Evolutionary conservation across 2,113 vertebrate genomes (phyloP).

Genomic region (Oreocharis arfaki): DNA sequence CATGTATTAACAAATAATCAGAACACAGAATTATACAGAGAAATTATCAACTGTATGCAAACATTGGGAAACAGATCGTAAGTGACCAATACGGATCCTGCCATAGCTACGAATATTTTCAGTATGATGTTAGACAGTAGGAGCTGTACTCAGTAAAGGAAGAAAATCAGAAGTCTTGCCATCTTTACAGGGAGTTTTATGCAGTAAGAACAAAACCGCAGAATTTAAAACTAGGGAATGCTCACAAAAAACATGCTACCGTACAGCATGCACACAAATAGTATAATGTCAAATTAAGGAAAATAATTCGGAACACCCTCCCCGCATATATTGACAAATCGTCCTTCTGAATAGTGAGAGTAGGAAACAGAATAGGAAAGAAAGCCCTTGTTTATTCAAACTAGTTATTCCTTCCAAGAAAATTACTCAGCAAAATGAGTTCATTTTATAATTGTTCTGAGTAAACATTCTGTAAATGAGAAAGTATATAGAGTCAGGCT

Average conservation of each 20-base stretch:
- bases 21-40: neutral
- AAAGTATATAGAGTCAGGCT: neutral
- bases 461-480: neutral
- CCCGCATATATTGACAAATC: neutral
- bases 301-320: neutral
- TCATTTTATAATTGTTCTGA: neutral
- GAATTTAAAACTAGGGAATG: neutral
- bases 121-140: neutral
- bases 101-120: neutral
- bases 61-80: neutral
- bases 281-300: neutral
- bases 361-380: neutral
- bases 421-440: neutral
- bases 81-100: neutral
- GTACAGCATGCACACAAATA: neutral
- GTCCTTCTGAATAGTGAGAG: neutral
- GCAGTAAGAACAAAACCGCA: neutral
- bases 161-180: neutral
- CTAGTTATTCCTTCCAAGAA: neutral
- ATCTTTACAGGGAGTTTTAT: neutral
- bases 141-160: neutral
- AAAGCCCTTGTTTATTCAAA: neutral
- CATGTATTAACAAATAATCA: neutral
- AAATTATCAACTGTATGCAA: neutral
- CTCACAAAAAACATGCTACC: neutral